Evolutionary conservation across 2,888 invertebrate species (phyloP).

Genomic region (Epiblema foenella): DNA sequence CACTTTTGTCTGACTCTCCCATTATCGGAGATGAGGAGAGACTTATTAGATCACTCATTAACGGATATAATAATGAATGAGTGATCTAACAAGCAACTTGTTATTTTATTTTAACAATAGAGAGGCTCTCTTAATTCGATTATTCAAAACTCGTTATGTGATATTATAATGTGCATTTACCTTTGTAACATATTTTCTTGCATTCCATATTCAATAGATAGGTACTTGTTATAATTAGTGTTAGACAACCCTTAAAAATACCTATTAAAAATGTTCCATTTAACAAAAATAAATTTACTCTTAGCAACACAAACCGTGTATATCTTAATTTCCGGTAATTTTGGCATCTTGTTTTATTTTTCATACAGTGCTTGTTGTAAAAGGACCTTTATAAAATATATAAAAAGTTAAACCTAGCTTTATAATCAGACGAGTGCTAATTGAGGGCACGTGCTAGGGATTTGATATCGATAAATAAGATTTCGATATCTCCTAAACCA

Average conservation of each 20-base stretch:
- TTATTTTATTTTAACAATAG: not conserved
- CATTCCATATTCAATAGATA: constrained; percentile 19
- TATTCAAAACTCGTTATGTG: not conserved
- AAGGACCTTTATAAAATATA: too few species aligned
- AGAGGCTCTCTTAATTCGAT: not conserved
- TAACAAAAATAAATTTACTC: not conserved
- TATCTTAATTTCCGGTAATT: too few species aligned
- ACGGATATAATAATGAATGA: not conserved
- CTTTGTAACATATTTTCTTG: constrained; percentile 1
- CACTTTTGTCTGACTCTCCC: not conserved
- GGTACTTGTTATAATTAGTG: not conserved
- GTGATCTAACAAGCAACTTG: not conserved
- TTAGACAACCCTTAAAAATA: not conserved
- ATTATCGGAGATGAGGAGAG: not conserved
- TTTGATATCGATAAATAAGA: too few species aligned
- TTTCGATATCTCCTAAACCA: too few species aligned
- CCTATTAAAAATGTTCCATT: not conserved
- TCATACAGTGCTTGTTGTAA: too few species aligned
- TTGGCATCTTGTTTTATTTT: too few species aligned
- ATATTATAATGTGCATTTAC: constrained; percentile 21
- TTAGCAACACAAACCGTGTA: not conserved
- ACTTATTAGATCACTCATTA: too few species aligned
- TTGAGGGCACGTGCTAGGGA: too few species aligned
- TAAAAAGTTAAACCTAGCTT: too few species aligned
- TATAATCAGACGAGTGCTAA: too few species aligned